These are phyloP conservation scores for Distichodus sexfasciatus DNA, from an alignment of 2,797 vertebrate species.

Conservation along the genomic window DNA sequence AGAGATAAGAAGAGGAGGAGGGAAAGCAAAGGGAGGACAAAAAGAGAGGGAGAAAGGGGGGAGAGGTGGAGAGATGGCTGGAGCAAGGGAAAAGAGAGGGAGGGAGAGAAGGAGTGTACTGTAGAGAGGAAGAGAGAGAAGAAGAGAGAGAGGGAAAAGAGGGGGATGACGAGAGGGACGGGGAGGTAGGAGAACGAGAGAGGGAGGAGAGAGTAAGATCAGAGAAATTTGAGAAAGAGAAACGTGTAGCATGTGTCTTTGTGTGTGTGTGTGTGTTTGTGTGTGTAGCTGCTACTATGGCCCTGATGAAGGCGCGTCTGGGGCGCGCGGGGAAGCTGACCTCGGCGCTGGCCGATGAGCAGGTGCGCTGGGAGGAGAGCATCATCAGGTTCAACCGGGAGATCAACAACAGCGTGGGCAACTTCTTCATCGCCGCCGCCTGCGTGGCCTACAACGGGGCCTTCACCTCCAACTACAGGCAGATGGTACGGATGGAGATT, in stretches of 20 bases:
- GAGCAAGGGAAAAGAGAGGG: background rate
- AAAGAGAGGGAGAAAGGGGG: background rate
- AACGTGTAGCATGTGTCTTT: background rate
- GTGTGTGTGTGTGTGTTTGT: background rate
- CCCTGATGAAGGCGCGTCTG: slow-evolving; percentile 76
- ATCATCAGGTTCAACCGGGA: slow-evolving; percentile 77
- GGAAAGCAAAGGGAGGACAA: background rate
- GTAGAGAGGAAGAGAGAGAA: background rate
- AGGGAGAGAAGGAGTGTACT: background rate
- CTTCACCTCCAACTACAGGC: slow-evolving; percentile 82
- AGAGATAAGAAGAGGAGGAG: too few relatives aligned
- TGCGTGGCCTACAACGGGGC: slow-evolving; percentile 84
- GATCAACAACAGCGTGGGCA: slow-evolving; percentile 78
- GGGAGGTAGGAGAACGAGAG: background rate
- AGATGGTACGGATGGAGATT: slow-evolving; percentile 56
- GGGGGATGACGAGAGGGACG: background rate
- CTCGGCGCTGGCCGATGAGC: slow-evolving; percentile 77
- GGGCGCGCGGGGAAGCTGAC: slow-evolving; percentile 79
- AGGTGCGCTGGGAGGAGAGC: slow-evolving; percentile 82
- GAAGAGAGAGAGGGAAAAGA: background rate
- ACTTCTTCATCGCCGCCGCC: slow-evolving; percentile 84
- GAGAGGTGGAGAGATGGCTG: too few relatives aligned
- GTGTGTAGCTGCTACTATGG: slow-evolving; percentile 73
- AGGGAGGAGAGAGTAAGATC: background rate
- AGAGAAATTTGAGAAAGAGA: background rate